Percentiles rank a stretch among this genome's conserved stretches.
phyloP scores from a whole-genome alignment of 2,888 invertebrate species.

The Dilophus febrilis region DNA sequence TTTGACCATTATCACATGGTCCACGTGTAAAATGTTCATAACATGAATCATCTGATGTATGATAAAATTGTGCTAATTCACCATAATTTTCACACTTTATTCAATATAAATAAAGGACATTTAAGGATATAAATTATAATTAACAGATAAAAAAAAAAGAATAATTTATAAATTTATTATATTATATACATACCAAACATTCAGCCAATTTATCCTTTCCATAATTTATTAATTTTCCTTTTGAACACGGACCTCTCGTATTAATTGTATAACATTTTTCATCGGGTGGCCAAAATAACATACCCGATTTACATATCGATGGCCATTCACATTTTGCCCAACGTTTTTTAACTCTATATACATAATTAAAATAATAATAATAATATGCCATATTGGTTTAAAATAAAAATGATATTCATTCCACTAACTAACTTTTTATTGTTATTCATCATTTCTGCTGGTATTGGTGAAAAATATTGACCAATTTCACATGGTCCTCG shows the following conservation, averaged over 20 bases:
- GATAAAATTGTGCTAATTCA: slow-evolving; percentile 37
- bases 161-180: slow-evolving; percentile 10
- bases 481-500: slow-evolving; percentile 54
- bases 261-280: slow-evolving; percentile 54
- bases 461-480: slow-evolving; percentile 58
- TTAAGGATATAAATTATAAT: too few species aligned
- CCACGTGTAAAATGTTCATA: slow-evolving; percentile 66
- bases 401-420: too few species aligned
- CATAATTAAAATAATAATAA: neutral
- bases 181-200: slow-evolving; percentile 37
- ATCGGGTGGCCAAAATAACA: slow-evolving; percentile 62
- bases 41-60: slow-evolving; percentile 47
- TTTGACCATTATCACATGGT: slow-evolving; percentile 57
- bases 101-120: too few species aligned
- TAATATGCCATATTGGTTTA: too few species aligned
- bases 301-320: slow-evolving; percentile 42
- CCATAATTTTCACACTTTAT: slow-evolving; percentile 40
- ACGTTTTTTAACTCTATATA: slow-evolving; percentile 36
- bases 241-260: slow-evolving; percentile 58
- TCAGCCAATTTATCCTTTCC: slow-evolving; percentile 44
- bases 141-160: neutral
- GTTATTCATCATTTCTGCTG: too few species aligned
- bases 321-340: slow-evolving; percentile 57
- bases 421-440: too few species aligned
- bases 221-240: slow-evolving; percentile 47